Evolutionary conservation across 2,888 invertebrate species (phyloP).

Genomic region (Microdon myrmicae): DNA sequence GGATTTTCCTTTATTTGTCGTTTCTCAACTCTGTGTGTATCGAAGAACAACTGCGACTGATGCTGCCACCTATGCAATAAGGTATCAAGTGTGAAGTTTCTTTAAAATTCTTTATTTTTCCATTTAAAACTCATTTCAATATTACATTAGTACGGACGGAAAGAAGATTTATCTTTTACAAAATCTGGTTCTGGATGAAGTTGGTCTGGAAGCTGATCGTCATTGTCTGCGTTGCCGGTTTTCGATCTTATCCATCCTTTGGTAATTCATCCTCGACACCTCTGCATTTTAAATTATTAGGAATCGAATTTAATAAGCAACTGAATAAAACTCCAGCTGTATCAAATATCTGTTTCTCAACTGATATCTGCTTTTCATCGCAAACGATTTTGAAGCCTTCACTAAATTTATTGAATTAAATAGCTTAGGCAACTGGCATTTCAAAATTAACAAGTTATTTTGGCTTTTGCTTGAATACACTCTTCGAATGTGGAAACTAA

Average conservation of each 20-base stretch:
- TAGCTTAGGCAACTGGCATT: conserved; percentile 87
- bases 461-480: conserved; percentile 85
- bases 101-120: too few relatives aligned
- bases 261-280: conserved; percentile 73
- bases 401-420: conserved; percentile 81
- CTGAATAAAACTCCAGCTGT: conserved; percentile 88
- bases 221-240: conserved; percentile 95
- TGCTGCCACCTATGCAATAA: too few relatives aligned
- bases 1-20: too few relatives aligned
- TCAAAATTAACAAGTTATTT: conserved; percentile 90
- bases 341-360: conserved; percentile 87
- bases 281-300: conserved; percentile 78
- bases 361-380: conserved; percentile 82
- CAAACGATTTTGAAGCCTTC: conserved; percentile 83
- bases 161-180: too few relatives aligned
- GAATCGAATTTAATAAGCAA: conserved; percentile 80
- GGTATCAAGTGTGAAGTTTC: too few relatives aligned
- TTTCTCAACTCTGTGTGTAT: too few relatives aligned
- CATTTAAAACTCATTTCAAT: too few relatives aligned
- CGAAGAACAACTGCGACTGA: too few relatives aligned
- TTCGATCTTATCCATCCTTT: conserved; percentile 88
- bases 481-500: conserved; percentile 82
- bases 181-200: too few relatives aligned
- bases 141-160: too few relatives aligned
- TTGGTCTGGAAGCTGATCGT: conserved; percentile 97